Base-by-base conservation (phyloP, 2,113 vertebrate species). In the Columbina picui region DNA sequence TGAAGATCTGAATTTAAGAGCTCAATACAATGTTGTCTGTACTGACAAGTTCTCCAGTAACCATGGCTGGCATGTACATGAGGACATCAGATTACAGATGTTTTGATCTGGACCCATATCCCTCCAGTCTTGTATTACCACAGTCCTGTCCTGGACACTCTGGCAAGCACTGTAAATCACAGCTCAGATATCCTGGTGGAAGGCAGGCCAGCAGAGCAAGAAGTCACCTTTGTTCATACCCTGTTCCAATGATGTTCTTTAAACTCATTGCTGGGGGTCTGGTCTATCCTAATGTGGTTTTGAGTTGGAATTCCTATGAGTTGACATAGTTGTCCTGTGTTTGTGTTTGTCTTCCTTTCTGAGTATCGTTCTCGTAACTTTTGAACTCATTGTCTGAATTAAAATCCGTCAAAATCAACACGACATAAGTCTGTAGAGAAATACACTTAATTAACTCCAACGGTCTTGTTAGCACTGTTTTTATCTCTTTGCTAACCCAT, bases 211-310 rank as follows among this genome's bases (percentile, higher is more conserved):
- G 16, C 22, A 88, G 32, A 38, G 15, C n/a, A 89, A 21, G 20
- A 70, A 22, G 8, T n/a, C 0, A 1, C 11, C n/a, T 70, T 27
- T 34, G 5, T 22, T 49, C 4, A 5, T 16, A 61, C 9, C 7
- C 17, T 61, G 3, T 30, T 73, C 11, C 41, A 47, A 11, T 16
- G 20, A 26, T n/a, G 27, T 22, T n/a, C 25, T 61, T 78, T 34
- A 71, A 79, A 4, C 18, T 22, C 7, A 23, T 34, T 67, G 7
- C 25, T 26, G 17, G 75, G 52, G 17, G 4, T 61, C 26, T 79
- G 20, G 53, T 53, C 7, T 21, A 32, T 11, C 10, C 41, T n/a
- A 27, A 70, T 47, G 11, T 14, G 5, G 8, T 29, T 88, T 69
- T 60, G n/a, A 79, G 21, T 9, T 78, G n/a, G 5, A 47, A 71